Percentiles rank a stretch among this genome's conserved stretches.
phyloP scores from a whole-genome alignment of 2,888 invertebrate species.

The Erebia aethiops region DNA sequence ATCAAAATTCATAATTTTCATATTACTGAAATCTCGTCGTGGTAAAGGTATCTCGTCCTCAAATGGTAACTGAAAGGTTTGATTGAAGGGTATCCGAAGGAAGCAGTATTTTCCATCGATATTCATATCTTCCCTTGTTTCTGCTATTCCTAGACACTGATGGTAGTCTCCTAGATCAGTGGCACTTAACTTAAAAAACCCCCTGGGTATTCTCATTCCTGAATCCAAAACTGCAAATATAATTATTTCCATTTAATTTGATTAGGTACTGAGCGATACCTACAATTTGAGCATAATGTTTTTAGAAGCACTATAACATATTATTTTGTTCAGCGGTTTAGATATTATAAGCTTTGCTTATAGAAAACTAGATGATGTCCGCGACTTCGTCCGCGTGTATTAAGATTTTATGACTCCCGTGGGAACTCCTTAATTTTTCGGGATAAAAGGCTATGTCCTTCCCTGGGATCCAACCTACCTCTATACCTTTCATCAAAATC shows the following conservation, averaged over 20 bases:
- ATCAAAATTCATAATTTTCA: conserved; percentile 22
- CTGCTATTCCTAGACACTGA: conserved; percentile 52
- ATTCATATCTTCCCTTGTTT: conserved; percentile 37
- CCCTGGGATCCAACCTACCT: too few species aligned
- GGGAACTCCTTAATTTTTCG: too few species aligned
- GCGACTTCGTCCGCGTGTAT: too few species aligned
- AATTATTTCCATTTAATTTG: not conserved
- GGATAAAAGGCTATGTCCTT: too few species aligned
- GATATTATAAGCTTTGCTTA: too few species aligned
- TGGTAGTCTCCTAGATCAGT: conserved; percentile 55
- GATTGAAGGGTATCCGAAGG: conserved; percentile 47
- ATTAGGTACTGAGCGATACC: not conserved
- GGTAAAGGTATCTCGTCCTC: not conserved
- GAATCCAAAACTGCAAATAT: conserved; percentile 52
- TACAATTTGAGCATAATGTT: not conserved
- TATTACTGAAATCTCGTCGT: conserved; percentile 11
- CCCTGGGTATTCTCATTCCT: conserved; percentile 52
- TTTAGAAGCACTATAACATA: too few species aligned
- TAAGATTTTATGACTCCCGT: too few species aligned
- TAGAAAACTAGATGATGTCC: too few species aligned
- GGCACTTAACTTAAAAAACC: conserved; percentile 46
- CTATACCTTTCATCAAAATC: too few species aligned
- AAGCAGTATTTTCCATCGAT: conserved; percentile 61
- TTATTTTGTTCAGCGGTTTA: too few species aligned
- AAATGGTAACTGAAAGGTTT: conserved; percentile 41